Evolutionary conservation across 2,888 invertebrate species (phyloP).

Genomic region (Caradrina clavipalpis): DNA sequence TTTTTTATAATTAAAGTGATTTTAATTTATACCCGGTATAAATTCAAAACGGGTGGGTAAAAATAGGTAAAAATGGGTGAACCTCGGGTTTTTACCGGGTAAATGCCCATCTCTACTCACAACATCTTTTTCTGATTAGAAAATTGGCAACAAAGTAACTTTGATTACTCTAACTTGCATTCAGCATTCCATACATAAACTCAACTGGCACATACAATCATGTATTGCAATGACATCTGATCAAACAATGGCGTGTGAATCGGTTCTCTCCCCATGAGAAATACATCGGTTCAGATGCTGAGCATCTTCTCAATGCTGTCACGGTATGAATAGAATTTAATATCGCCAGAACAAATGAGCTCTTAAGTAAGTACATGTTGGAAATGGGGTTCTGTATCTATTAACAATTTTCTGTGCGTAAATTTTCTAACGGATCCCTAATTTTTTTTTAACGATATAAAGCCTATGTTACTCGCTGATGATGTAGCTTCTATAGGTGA

Average conservation of each 20-base stretch:
- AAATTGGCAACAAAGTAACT: neutral
- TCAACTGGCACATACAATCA: constrained; percentile 47
- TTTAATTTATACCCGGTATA: no score
- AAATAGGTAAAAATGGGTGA: no score
- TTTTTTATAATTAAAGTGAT: no score
- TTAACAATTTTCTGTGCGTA: neutral
- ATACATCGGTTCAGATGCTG: constrained; percentile 37
- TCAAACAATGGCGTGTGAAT: constrained; percentile 64
- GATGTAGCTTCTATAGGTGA: no score
- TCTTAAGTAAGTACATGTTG: constrained; percentile 11
- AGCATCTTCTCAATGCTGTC: constrained; percentile 49
- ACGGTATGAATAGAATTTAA: constrained; percentile 59
- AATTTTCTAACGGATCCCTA: no score
- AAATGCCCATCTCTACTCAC: no score
- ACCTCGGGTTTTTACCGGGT: no score
- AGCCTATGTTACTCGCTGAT: no score
- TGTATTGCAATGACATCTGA: constrained; percentile 62
- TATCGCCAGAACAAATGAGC: constrained; percentile 56
- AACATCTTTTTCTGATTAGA: neutral
- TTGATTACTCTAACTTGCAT: neutral
- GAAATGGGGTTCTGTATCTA: constrained; percentile 33
- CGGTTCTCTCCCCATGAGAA: constrained; percentile 63
- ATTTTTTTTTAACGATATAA: no score
- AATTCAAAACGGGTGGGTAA: no score
- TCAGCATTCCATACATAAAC: constrained; percentile 26